Evolutionary conservation across 2,797 vertebrate species (phyloP).

Genomic region (Orientallactaga sibirica): DNA sequence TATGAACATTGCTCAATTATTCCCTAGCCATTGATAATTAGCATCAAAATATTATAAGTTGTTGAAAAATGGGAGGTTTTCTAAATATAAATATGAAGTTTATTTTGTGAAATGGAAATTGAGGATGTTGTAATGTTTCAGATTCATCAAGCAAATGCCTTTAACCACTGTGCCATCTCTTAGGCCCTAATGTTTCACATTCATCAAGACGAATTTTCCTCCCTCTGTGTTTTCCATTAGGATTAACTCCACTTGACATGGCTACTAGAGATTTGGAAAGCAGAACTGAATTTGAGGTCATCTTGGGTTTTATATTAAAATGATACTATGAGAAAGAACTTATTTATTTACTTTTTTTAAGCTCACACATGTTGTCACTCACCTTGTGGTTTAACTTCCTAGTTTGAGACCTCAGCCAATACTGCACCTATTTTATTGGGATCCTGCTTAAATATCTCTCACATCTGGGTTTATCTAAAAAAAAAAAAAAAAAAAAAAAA

Average conservation of each 20-base stretch:
- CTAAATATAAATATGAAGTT: not conserved
- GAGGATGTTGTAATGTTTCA: not conserved
- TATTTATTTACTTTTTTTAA: not conserved
- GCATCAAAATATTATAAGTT: not conserved
- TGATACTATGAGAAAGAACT: not conserved
- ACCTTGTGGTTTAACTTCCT: not conserved
- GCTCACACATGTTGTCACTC: not conserved
- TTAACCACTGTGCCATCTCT: no score
- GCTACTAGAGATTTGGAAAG: not conserved
- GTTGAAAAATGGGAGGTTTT: not conserved
- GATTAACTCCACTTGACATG: not conserved
- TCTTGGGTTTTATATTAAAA: not conserved
- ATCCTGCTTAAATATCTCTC: not conserved
- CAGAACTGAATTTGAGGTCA: not conserved
- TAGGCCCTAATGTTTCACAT: not conserved
- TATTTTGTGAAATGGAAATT: not conserved
- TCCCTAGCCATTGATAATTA: not conserved
- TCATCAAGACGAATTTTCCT: not conserved
- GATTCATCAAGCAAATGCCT: not conserved
- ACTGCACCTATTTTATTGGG: not conserved
- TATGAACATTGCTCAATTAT: slow-evolving; percentile 7
- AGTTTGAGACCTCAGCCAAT: not conserved
- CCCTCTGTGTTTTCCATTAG: not conserved
- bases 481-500: no score
- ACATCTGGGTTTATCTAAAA: not conserved